Base-by-base conservation (phyloP, 2,797 vertebrate genomes). In the Arrhamphus sclerolepis region DNA sequence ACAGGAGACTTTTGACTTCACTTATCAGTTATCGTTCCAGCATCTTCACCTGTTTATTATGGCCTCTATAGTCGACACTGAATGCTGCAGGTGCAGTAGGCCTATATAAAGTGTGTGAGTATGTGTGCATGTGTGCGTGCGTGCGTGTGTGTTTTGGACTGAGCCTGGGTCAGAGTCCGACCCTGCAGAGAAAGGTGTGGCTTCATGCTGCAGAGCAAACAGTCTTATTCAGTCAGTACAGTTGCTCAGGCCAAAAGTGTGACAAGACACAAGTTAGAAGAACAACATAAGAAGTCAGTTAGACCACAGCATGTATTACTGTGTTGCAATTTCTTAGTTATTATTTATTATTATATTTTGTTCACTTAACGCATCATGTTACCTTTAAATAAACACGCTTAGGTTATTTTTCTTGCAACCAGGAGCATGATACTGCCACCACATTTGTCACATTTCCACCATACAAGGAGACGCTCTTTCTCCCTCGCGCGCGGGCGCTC, bases 111-210 rank as follows among this genome's bases (percentile, higher is more conserved):
- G 31, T 34, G 31, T 34, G 31, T 11, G 19, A 21, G 8, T 19
- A 21, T 24, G 44, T 24, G n/a, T 38, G 26, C 29, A 56, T 52
- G 67, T 49, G 44, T 52, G 31, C 43, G 26, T 29, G 18, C 34
- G 21, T 56, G 28, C 59, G 43, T 19, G 39, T 50, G 44, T 64
- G 47, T 52, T 41, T 56, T 31, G n/a, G 56, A 11, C 26, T 44
- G 20, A 29, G 29, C 16, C 47, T 72, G 69, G 90, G 88, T 81
- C 89, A 91, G 89, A 92, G 92, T 91, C 83, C 88, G 68, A 66
- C 62, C 61, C 51, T 82, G 46, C 18, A 52, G 38, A 39, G 59
- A 61, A 77, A 72, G 90, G 91, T 84, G 90, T 85, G 89, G 80
- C 69, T 65, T 58, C 29, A 46, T 17, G 68, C 53, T 72, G 29